These are phyloP conservation scores for Pangasius macronema DNA, from an alignment of 2,797 vertebrate species.

Conservation along the genomic window DNA sequence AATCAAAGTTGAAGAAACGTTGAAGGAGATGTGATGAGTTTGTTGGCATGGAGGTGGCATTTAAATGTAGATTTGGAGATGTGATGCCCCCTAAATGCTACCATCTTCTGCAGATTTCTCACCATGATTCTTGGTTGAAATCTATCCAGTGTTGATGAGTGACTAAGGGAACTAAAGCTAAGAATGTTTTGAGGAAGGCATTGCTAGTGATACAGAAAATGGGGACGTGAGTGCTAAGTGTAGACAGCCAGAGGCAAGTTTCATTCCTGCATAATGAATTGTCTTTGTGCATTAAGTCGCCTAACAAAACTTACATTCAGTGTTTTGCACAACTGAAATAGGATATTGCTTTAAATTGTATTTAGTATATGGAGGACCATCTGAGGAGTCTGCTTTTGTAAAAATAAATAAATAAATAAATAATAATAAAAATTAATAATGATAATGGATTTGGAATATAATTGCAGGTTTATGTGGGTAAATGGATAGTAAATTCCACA, in stretches of 20 bases:
- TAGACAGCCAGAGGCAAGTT: constrained; percentile 16
- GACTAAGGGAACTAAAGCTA: not conserved
- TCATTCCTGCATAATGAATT: constrained; percentile 34
- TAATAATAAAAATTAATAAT: not conserved
- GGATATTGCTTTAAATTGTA: not conserved
- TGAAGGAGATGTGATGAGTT: no score
- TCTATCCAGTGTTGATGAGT: not conserved
- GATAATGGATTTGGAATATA: not conserved
- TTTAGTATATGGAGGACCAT: not conserved
- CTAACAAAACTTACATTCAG: not conserved
- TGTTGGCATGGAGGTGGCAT: not conserved
- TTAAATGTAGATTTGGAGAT: not conserved
- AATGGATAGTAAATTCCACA: constrained; percentile 1
- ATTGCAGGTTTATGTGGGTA: not conserved
- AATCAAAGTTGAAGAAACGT: not conserved
- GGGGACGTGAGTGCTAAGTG: constrained; percentile 3
- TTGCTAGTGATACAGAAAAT: constrained; percentile 3
- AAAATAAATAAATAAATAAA: not conserved
- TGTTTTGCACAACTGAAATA: not conserved
- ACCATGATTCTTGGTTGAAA: not conserved
- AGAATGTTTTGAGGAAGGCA: not conserved
- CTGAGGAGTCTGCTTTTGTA: not conserved
- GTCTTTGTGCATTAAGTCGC: not conserved
- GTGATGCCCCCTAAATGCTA: not conserved
- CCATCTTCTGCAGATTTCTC: no score